These are phyloP conservation scores for Cyphomyrus plagiostoma DNA, from an alignment of 2,113 vertebrate genomes.

Conservation along the genomic window DNA sequence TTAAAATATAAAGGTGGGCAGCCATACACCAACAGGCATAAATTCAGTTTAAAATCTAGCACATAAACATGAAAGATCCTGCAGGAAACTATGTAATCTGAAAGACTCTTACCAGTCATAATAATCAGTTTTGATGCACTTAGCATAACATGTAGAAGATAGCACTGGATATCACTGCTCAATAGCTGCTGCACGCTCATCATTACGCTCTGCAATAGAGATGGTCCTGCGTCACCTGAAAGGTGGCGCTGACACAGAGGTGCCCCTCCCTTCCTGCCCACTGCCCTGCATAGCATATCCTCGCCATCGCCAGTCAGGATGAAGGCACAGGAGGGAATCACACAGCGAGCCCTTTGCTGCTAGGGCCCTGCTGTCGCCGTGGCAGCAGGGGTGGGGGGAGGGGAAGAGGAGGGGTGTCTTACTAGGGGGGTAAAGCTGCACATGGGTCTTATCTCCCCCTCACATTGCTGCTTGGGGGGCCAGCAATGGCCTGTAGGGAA, in stretches of 20 bases:
- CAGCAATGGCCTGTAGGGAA: background rate
- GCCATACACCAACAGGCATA: background rate
- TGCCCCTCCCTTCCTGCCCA: background rate
- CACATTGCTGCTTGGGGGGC: background rate
- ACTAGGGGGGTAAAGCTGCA: background rate
- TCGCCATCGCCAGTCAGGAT: background rate
- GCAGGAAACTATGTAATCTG: background rate
- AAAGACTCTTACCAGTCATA: background rate
- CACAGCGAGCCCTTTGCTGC: background rate
- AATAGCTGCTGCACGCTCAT: background rate
- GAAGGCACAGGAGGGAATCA: background rate
- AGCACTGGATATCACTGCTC: background rate
- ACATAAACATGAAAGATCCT: background rate
- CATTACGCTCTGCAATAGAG: background rate
- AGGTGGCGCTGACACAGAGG: background rate
- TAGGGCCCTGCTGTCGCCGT: background rate
- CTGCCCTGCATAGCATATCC: background rate
- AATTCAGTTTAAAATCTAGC: background rate
- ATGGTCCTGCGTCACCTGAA: background rate
- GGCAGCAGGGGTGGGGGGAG: background rate
- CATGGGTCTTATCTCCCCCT: constrained; percentile 1
- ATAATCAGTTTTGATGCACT: background rate
- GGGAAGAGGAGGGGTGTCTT: background rate
- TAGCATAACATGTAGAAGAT: background rate
- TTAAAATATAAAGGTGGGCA: background rate